Evolutionary conservation across 1,140 invertebrate genomes (phyloP), one percentile per base, ranked within the genome.

Genomic region (Augochlora pura): DNA sequence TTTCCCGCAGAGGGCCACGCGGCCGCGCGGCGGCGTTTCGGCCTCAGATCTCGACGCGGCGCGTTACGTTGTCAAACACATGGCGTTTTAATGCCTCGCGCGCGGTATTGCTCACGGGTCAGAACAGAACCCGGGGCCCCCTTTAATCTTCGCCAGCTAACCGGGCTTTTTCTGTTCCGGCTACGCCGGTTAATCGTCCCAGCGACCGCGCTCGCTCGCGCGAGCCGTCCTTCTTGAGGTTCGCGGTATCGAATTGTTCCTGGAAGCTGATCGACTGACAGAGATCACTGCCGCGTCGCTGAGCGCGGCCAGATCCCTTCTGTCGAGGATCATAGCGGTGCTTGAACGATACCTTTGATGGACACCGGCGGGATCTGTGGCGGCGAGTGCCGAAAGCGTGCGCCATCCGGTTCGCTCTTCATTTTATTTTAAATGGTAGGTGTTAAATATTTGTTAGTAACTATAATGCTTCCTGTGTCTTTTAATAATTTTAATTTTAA

Each of bases 41-140:
- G 81, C 85, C 86, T 91, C 78, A 91, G 90, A 91, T 91, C 89
- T 90, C 84, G 83, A 85, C 88, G 84, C 88, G 87, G 88, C 81
- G 89, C 88, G 90, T 88, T 90, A 90, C 90, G 90, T 90, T 91
- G 90, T 91, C 90, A 91, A 91, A 91, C 90, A 91, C 87, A 89
- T 91, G 90, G 90, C 88, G 90, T 91, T 91, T n/a, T 89, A 89
- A 90, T 90, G 88, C 49, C 89, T 86, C 87, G 89, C 85, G 85
- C 87, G 89, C 85, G 85, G 86, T 89, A 89, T 91, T 84, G 87
- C 89, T 89, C 86, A 6, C 49, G 21, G 86, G 88, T 85, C 85
- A 87, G 86, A 90, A 82, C 67, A 86, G 80, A n/a, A n/a, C n/a
- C 86, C 86, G 88, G 77, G 82, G 64, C 81, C 85, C 81, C 85